phyloP scores from a whole-genome alignment of 2,113 vertebrate species.

The Caranx ignobilis region DNA sequence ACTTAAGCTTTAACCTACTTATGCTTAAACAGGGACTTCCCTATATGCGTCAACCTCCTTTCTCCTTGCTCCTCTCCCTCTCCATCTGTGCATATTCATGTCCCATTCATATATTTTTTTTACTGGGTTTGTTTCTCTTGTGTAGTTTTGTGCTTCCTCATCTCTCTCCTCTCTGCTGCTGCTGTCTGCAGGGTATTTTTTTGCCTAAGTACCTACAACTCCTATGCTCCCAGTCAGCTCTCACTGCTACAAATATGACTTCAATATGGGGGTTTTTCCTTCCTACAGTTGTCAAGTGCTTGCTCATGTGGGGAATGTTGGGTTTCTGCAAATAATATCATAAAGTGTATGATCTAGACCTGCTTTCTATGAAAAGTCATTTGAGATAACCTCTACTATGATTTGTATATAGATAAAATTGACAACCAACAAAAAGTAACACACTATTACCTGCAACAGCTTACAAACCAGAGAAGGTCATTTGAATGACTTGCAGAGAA shows the following conservation, averaged over 20 bases:
- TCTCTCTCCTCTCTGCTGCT: background rate
- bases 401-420: background rate
- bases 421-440: background rate
- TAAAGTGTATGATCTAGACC: background rate
- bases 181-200: background rate
- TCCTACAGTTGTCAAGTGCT: background rate
- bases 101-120: too few species aligned
- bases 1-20: too few species aligned
- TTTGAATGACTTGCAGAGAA: slow-evolving; percentile 9
- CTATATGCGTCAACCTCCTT: background rate
- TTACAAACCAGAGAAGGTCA: background rate
- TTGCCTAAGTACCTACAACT: background rate
- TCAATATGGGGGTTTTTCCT: background rate
- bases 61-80: background rate
- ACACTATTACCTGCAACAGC: background rate
- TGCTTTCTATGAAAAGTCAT: background rate
- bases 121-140: too few species aligned
- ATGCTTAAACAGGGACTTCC: background rate
- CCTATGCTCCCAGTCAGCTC: background rate
- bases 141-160: background rate
- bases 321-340: background rate
- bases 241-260: background rate
- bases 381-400: background rate
- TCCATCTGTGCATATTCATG: background rate
- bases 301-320: background rate